These are phyloP conservation scores for Dunckerocampus dactyliophorus DNA, from an alignment of 2,113 vertebrate species.

Conservation along the genomic window DNA sequence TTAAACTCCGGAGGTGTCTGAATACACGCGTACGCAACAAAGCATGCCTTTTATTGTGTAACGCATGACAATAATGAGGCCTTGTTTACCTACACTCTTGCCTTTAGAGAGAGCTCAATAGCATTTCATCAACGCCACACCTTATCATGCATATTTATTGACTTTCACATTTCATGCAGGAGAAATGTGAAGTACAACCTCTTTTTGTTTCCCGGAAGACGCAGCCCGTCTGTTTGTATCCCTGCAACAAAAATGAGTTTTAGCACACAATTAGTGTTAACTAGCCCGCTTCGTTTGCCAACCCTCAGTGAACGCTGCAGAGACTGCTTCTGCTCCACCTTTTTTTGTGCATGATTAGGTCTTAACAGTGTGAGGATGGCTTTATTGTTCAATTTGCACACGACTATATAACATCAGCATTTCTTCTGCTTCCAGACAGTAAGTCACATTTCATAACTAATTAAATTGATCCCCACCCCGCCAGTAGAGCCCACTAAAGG, in stretches of 20 bases:
- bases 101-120: not conserved
- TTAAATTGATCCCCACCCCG: constrained; percentile 93
- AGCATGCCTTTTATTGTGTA: constrained; percentile 42
- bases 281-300: constrained; percentile 82
- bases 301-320: constrained; percentile 78
- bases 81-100: constrained; percentile 40
- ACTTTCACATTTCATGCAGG: constrained; percentile 7
- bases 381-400: constrained; percentile 93
- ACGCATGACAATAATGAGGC: constrained; percentile 54
- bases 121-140: not conserved
- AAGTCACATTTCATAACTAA: constrained; percentile 99
- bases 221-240: constrained; percentile 48
- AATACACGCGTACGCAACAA: constrained; percentile 37
- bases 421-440: constrained; percentile 94
- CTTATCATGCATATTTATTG: constrained; percentile 6
- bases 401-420: constrained; percentile 97
- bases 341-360: constrained; percentile 97
- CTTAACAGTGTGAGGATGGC: constrained; percentile 89
- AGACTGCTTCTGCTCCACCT: constrained; percentile 90
- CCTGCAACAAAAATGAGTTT: constrained; percentile 45
- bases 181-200: constrained; percentile 5
- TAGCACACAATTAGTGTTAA: constrained; percentile 54
- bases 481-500: constrained; percentile 92
- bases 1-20: constrained; percentile 60
- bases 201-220: constrained; percentile 12